Conservation (phyloP, 2,888 invertebrate species). For the Cenopis cana region DNA sequence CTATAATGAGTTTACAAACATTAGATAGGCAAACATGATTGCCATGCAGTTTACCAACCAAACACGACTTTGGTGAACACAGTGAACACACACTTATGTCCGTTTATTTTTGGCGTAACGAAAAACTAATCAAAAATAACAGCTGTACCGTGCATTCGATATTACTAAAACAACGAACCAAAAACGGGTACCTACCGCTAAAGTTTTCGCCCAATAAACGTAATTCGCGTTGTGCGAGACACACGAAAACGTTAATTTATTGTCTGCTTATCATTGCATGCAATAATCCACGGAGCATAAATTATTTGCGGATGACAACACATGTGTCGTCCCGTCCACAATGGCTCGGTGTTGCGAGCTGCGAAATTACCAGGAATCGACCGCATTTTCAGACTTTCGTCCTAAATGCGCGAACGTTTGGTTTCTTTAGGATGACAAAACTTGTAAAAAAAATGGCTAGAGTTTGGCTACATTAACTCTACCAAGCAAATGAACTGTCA, state of each 20-base stretch:
- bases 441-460: no score
- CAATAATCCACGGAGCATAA: slow-evolving; percentile 51
- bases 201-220: slow-evolving; percentile 35
- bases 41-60: no score
- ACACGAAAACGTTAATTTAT: slow-evolving; percentile 43
- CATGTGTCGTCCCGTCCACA: slow-evolving; percentile 47
- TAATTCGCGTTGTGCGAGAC: slow-evolving; percentile 27
- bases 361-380: slow-evolving; percentile 41
- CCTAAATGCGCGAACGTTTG: neutral
- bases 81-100: no score
- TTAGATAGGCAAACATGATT: no score
- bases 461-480: no score
- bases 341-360: slow-evolving; percentile 40
- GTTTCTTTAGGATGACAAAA: no score
- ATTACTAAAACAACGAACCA: slow-evolving; percentile 6
- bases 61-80: no score
- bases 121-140: neutral
- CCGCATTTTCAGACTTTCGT: slow-evolving; percentile 11
- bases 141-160: neutral
- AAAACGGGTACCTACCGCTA: neutral
- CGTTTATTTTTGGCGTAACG: no score
- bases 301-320: slow-evolving; percentile 51
- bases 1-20: no score
- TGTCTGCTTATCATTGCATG: slow-evolving; percentile 47
- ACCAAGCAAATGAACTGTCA: no score